Evolutionary conservation across 2,113 vertebrate genomes (phyloP), one percentile per base, ranked within the genome.

Genomic region (Cardinalis cardinalis): DNA sequence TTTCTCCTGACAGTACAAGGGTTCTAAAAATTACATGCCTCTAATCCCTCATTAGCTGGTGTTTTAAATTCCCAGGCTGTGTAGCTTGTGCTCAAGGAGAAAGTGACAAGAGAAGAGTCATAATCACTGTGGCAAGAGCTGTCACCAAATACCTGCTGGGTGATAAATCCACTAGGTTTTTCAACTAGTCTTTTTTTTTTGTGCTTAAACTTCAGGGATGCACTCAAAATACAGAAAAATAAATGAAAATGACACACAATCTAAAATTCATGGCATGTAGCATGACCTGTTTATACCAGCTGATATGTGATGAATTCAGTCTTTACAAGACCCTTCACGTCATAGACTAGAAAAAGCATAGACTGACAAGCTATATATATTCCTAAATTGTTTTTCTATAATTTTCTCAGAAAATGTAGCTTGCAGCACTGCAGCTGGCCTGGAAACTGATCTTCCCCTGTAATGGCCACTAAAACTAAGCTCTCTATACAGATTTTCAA

Each of bases 81-180:
- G 68, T 46, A 77, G 61, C 44, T 83, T 64, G 75, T 34, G 43
- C 83, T 81, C 29, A 84, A 95, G 88, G 93, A 96, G 89, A 93
- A 94, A 91, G 66, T 90, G 94, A 94, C 78, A 84, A 75, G 69
- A 72, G 59, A 89, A 93, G 72, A 95, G 77, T 79, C 89, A 88
- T 74, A 87, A 92, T 95, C 88, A 81, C 46, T 5, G 36, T 65
- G 38, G 93, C 81, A 74, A 68, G 71, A 93, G 87, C 88, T 88
- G 66, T 88, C 88, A 92, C 89, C 28, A 18, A 90, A 73, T 87
- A 90, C 94, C 87, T 86, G 66, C 79, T 93, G 87, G 83, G 79
- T 94, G 75, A 95, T 93, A 90, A 94, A 96, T 94, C 72, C 90
- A 87, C 83, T 16, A 79, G 91, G 56, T 79, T 90, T 91, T 91